Conservation (phyloP, 2,888 invertebrate species). For the Cheilosia soror region DNA sequence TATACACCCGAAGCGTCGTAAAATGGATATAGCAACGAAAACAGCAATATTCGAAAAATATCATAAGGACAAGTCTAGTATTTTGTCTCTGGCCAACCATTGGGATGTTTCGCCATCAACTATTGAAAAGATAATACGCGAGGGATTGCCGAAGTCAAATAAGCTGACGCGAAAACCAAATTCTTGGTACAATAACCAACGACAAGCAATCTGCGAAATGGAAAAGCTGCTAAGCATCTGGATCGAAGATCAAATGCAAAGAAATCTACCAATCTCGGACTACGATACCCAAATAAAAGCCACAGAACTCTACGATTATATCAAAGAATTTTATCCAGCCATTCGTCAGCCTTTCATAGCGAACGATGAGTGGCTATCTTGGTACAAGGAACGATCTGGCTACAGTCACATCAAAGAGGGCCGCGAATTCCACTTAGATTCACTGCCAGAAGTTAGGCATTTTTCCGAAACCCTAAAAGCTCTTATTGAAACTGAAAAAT, state of each 20-base stretch:
- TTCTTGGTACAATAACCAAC: neutral
- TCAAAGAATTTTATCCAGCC: slow-evolving; percentile 12
- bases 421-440: neutral
- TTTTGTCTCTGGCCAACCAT: neutral
- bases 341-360: neutral
- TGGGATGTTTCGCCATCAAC: neutral
- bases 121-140: neutral
- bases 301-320: neutral
- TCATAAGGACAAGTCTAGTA: neutral
- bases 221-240: slow-evolving; percentile 3
- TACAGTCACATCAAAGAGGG: neutral
- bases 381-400: slow-evolving; percentile 30
- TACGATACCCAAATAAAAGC: slow-evolving; percentile 24
- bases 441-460: neutral
- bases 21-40: neutral
- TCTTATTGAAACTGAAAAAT: neutral
- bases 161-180: too few species aligned
- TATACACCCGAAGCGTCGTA: neutral
- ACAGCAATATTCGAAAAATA: neutral
- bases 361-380: slow-evolving; percentile 76
- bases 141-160: too few species aligned
- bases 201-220: slow-evolving; percentile 4
- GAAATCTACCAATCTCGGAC: slow-evolving; percentile 34
- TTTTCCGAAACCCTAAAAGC: neutral
- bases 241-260: slow-evolving; percentile 32